Percentiles rank a stretch among this genome's conserved stretches.
These are phyloP conservation scores for Sebastes cheni DNA, from an alignment of 2,797 vertebrate genomes.

Conservation along the genomic window DNA sequence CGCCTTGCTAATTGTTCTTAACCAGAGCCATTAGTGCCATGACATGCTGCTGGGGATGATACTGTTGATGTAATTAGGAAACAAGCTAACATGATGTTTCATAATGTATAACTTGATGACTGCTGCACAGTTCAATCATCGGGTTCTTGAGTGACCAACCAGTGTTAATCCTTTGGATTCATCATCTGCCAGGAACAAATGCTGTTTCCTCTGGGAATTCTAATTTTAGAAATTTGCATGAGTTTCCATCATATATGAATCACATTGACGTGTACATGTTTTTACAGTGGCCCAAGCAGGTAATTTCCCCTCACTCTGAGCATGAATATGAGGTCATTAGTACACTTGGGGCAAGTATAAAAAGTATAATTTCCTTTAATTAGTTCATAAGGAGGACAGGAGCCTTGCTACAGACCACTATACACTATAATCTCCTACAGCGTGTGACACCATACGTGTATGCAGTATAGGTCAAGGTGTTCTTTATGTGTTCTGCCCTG, in stretches of 20 bases:
- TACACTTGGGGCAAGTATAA: conserved; percentile 49
- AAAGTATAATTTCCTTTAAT: conserved; percentile 66
- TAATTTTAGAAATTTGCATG: background rate
- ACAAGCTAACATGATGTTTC: background rate
- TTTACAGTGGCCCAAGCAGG: background rate
- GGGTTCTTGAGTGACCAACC: background rate
- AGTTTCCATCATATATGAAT: background rate
- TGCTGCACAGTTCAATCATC: background rate
- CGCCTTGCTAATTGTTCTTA: conserved; percentile 27
- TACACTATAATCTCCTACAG: conserved; percentile 16
- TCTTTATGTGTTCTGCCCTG: conserved; percentile 19
- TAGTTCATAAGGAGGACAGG: conserved; percentile 56
- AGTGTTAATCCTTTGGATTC: background rate
- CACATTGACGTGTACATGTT: background rate
- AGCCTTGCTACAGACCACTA: conserved; percentile 13
- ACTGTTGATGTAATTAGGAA: conserved; percentile 2
- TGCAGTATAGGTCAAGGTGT: conserved; percentile 43
- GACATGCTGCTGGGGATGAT: background rate
- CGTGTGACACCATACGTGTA: conserved; percentile 37
- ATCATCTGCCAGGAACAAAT: background rate
- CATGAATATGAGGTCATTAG: conserved; percentile 38
- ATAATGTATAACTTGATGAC: background rate
- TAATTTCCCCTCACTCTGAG: conserved; percentile 3
- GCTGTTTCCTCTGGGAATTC: background rate
- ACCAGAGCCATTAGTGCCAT: conserved; percentile 5